These are phyloP conservation scores for Lasioglossum malachurum DNA, from an alignment of 2,888 invertebrate genomes.

Conservation along the genomic window DNA sequence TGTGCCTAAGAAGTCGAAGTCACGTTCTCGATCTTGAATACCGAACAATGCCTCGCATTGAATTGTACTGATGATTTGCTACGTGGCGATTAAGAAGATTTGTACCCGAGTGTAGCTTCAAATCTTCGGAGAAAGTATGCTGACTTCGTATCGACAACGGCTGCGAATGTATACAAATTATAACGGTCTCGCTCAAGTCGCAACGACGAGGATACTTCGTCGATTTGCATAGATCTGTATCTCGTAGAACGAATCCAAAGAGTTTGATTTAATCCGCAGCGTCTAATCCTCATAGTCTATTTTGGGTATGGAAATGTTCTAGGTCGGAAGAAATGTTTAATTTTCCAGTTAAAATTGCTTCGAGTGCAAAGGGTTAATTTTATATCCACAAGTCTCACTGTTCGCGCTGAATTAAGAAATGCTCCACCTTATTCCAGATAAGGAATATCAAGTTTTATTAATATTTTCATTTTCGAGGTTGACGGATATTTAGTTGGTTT, in stretches of 20 bases:
- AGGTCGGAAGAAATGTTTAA: no score
- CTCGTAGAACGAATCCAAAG: not conserved
- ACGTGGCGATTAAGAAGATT: slow-evolving; percentile 48
- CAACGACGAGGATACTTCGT: not conserved
- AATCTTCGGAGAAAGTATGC: not conserved
- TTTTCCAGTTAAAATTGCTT: no score
- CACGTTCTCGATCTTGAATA: slow-evolving; percentile 54
- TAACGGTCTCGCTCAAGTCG: not conserved
- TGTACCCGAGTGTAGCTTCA: not conserved
- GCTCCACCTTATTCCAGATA: no score
- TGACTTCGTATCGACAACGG: not conserved
- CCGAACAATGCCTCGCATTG: slow-evolving; percentile 42
- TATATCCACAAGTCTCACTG: no score
- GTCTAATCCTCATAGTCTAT: no score
- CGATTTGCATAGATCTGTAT: not conserved
- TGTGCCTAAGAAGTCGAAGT: slow-evolving; percentile 30
- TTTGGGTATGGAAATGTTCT: no score
- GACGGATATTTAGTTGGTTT: no score
- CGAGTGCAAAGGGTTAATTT: no score
- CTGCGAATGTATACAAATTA: slow-evolving; percentile 1
- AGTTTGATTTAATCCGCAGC: not conserved
- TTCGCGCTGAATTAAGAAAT: no score
- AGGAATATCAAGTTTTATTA: no score
- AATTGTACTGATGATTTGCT: slow-evolving; percentile 40
- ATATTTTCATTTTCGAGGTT: no score